These are phyloP conservation scores for Rhopalosiphum nymphaeae DNA, from an alignment of 2,888 invertebrate genomes.

Conservation along the genomic window DNA sequence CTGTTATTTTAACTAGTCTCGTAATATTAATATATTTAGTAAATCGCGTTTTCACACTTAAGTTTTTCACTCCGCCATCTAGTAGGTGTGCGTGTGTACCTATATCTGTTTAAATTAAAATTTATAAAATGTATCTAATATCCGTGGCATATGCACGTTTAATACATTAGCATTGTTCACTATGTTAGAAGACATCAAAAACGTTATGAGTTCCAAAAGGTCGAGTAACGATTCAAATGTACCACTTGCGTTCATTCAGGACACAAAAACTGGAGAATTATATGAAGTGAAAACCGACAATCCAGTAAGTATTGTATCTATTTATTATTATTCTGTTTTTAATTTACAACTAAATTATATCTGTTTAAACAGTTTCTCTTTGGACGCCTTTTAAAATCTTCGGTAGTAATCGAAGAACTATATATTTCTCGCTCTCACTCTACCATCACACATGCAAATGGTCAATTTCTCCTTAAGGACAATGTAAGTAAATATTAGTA, in stretches of 20 bases:
- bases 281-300: neutral
- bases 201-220: conserved; percentile 13
- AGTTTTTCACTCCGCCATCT: neutral
- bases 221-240: neutral
- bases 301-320: neutral
- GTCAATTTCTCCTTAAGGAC: neutral
- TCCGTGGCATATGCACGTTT: neutral
- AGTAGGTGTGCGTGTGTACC: no score
- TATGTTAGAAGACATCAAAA: conserved; percentile 20
- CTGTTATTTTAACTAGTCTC: neutral
- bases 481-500: conserved; percentile 28
- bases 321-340: neutral
- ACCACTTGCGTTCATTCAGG: neutral
- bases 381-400: neutral
- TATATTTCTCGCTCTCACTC: conserved; percentile 26
- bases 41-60: neutral
- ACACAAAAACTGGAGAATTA: neutral
- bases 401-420: neutral
- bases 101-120: neutral
- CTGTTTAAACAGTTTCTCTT: conserved; percentile 8
- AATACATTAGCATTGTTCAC: neutral
- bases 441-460: neutral
- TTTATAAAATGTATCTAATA: neutral
- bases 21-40: neutral
- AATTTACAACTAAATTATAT: neutral